A percentile compares a stretch with the other conserved stretches of the same genome.
Conservation (phyloP, 2,113 vertebrate species). For the Crotalus viridis region DNA sequence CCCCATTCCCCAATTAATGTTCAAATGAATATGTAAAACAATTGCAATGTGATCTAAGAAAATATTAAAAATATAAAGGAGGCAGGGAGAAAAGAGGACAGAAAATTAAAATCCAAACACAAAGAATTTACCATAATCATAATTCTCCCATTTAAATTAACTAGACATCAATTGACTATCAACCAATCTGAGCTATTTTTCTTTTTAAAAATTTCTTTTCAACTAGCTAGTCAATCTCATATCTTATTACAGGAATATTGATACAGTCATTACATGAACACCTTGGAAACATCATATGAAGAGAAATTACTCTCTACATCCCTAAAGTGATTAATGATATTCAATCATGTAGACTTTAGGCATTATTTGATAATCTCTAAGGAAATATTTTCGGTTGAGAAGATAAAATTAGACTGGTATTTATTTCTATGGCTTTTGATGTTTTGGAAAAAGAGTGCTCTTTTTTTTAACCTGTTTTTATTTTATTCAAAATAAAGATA, state of each 20-base stretch:
- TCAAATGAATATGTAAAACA: neutral
- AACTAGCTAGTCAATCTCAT: neutral
- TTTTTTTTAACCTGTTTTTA: neutral
- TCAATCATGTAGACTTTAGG: constrained; percentile 6
- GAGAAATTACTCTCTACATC: neutral
- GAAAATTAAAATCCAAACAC: neutral
- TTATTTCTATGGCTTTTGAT: neutral
- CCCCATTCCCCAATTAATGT: neutral
- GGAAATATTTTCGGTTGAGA: neutral
- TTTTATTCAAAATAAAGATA: neutral
- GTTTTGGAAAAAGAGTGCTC: neutral
- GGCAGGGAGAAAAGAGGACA: neutral
- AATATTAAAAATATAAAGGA: neutral
- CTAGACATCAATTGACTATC: neutral
- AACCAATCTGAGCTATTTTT: neutral
- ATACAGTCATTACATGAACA: neutral
- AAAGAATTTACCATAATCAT: neutral
- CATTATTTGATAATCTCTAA: constrained; percentile 2
- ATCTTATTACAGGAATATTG: neutral
- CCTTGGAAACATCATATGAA: constrained; percentile 1
- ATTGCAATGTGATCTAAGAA: neutral
- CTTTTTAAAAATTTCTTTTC: neutral
- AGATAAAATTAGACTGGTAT: rapidly evolving
- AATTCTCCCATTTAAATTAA: neutral
- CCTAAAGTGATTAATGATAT: neutral